phyloP scores from a whole-genome alignment of 1,140 invertebrate genomes.

The Drosophila bocki region DNA sequence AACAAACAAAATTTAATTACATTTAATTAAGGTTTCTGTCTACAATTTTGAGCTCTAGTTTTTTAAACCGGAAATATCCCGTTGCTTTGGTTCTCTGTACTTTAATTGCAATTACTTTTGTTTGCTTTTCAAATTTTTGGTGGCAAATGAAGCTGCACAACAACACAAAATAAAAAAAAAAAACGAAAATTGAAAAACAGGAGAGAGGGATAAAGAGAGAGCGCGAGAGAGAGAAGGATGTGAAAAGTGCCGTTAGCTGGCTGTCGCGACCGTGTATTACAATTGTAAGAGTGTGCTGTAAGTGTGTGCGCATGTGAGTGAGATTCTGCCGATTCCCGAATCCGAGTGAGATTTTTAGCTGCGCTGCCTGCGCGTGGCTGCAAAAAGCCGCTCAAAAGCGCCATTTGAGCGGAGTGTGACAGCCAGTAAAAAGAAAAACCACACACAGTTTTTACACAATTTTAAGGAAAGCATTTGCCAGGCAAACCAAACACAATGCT shows the following conservation, averaged over 20 bases:
- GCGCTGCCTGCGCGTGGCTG: conserved; percentile 56
- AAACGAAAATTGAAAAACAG: conserved; percentile 16
- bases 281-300: conserved; percentile 33
- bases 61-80: background rate
- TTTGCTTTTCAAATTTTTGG: conserved; percentile 45
- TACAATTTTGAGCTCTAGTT: background rate
- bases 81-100: conserved; percentile 20
- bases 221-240: conserved; percentile 39
- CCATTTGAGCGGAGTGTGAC: conserved; percentile 3
- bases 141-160: conserved; percentile 41
- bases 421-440: conserved; percentile 12
- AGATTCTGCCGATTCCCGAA: conserved; percentile 16
- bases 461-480: conserved; percentile 18
- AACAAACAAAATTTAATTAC: background rate
- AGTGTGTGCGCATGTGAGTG: conserved; percentile 45
- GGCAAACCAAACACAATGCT: conserved; percentile 33
- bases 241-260: conserved; percentile 66
- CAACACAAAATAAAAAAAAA: conserved; percentile 8
- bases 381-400: conserved; percentile 54
- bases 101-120: conserved; percentile 38
- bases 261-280: conserved; percentile 54
- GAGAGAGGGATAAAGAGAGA: conserved; percentile 23
- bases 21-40: background rate
- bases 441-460: conserved; percentile 21
- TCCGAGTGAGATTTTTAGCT: conserved; percentile 50